Evolutionary conservation across 2,797 vertebrate genomes (phyloP).

Genomic region (Lophura swinhoii): DNA sequence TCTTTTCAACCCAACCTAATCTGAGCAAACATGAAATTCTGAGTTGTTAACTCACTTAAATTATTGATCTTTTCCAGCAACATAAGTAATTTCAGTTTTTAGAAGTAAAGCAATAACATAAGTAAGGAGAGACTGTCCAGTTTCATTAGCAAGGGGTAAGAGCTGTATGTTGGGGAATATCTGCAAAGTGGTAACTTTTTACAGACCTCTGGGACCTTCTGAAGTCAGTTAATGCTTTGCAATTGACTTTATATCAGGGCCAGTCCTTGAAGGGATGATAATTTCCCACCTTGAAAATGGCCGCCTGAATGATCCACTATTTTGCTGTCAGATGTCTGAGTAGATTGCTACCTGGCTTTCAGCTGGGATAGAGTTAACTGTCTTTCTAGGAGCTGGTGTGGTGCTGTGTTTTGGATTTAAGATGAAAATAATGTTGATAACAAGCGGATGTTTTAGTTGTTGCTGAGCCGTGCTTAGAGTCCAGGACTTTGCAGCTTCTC

Average conservation of each 20-base stretch:
- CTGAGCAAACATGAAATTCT: not conserved
- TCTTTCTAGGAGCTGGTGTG: too few relatives aligned
- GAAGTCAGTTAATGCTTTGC: not conserved
- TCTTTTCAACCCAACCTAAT: not conserved
- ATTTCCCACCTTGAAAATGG: not conserved
- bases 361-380: not conserved
- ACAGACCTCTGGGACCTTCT: not conserved
- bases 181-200: not conserved
- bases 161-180: not conserved
- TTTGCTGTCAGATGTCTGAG: not conserved
- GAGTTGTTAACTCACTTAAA: not conserved
- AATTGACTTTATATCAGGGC: not conserved
- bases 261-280: rapidly evolving
- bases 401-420: too few relatives aligned
- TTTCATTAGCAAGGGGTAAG: not conserved
- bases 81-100: not conserved
- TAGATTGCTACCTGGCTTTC: not conserved
- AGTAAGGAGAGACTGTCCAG: not conserved
- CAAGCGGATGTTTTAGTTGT: not conserved
- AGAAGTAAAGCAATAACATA: not conserved
- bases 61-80: not conserved
- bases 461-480: not conserved
- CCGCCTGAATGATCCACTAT: not conserved
- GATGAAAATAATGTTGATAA: not conserved
- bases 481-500: not conserved